Conservation (phyloP, 1,140 invertebrate genomes). For the Zaprionus ghesquierei region DNA sequence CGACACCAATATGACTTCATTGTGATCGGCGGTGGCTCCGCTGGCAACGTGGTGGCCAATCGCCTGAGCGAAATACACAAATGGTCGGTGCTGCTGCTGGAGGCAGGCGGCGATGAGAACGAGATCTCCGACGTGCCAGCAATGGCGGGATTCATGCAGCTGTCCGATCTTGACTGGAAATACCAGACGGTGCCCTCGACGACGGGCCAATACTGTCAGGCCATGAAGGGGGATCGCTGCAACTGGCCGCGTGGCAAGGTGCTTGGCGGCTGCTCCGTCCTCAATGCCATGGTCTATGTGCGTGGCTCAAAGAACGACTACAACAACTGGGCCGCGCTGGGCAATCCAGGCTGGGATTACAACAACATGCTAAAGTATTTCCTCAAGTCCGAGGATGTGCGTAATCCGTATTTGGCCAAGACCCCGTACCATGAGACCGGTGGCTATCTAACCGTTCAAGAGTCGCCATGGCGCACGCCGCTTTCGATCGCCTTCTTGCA, state of each 20-base stretch:
- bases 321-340: slow-evolving; percentile 93
- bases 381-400: slow-evolving; percentile 93
- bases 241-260: slow-evolving; percentile 95
- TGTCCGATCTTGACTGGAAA: slow-evolving; percentile 95
- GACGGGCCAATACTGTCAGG: slow-evolving; percentile 89
- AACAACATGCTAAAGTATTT: slow-evolving; percentile 94
- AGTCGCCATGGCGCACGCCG: slow-evolving; percentile 91
- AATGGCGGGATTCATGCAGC: slow-evolving; percentile 89
- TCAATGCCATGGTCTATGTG: slow-evolving; percentile 98
- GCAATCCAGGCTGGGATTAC: slow-evolving; percentile 96
- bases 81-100: slow-evolving; percentile 91
- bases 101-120: slow-evolving; percentile 92
- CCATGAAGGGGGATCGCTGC: slow-evolving; percentile 92
- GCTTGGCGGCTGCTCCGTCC: slow-evolving; percentile 95
- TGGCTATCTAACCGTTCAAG: slow-evolving; percentile 93
- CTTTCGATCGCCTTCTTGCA: slow-evolving; percentile 91
- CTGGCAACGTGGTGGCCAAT: slow-evolving; percentile 95
- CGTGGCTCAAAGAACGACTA: slow-evolving; percentile 96
- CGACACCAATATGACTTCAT: slow-evolving; percentile 91
- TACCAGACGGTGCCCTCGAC: slow-evolving; percentile 93
- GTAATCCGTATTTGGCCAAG: slow-evolving; percentile 90
- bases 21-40: slow-evolving; percentile 95
- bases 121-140: slow-evolving; percentile 91
- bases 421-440: slow-evolving; percentile 90
- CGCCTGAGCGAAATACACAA: slow-evolving; percentile 91